phyloP scores from a whole-genome alignment of 2,888 invertebrate species.

The Thumatha senex region DNA sequence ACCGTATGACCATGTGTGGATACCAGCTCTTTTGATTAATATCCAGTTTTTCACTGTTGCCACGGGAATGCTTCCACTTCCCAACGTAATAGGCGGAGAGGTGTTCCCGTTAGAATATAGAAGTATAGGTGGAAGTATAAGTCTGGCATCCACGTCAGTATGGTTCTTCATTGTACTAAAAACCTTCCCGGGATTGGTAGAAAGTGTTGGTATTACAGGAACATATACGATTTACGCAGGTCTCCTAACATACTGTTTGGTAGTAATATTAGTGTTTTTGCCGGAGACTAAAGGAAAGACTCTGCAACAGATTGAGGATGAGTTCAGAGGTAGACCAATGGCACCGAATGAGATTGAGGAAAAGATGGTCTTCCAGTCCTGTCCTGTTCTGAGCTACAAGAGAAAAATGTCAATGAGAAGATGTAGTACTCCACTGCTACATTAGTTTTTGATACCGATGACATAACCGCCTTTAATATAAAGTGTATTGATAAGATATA shows the following conservation, averaged over 20 bases:
- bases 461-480: constrained; percentile 8
- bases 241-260: constrained; percentile 74
- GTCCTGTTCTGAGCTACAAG: constrained; percentile 50
- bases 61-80: constrained; percentile 85
- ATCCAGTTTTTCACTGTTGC: constrained; percentile 81
- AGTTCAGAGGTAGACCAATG: constrained; percentile 63
- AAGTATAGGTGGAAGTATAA: constrained; percentile 85
- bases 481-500: constrained; percentile 21
- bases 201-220: constrained; percentile 74
- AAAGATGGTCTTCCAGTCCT: constrained; percentile 49
- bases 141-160: constrained; percentile 80
- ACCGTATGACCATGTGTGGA: constrained; percentile 60
- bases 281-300: constrained; percentile 87
- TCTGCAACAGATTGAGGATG: constrained; percentile 85
- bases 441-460: constrained; percentile 21
- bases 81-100: constrained; percentile 88
- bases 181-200: constrained; percentile 80
- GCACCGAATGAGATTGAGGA: constrained; percentile 49
- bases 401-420: constrained; percentile 50
- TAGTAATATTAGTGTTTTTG: constrained; percentile 79
- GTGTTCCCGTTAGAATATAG: constrained; percentile 84
- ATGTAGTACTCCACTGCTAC: constrained; percentile 46
- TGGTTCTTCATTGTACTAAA: constrained; percentile 85
- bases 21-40: constrained; percentile 75
- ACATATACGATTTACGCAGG: constrained; percentile 83